Evolutionary conservation across 1,140 invertebrate species (phyloP).

Genomic region (Frieseomelitta varia): DNA sequence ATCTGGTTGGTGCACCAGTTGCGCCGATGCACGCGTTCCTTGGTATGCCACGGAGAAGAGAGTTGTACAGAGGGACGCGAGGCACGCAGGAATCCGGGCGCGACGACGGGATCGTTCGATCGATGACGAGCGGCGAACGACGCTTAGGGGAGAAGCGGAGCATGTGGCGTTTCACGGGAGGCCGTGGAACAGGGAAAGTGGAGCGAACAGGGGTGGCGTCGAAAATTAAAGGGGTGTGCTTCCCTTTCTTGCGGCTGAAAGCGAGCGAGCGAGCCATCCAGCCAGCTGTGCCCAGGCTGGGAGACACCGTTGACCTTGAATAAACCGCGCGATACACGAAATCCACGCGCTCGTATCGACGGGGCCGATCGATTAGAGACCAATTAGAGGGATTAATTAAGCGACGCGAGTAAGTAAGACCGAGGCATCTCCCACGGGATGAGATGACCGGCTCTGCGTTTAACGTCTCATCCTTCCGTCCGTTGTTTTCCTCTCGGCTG

Average conservation of each 20-base stretch:
- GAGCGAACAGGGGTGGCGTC: background rate
- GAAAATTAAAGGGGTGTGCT: constrained; percentile 17
- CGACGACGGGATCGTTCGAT: constrained; percentile 14
- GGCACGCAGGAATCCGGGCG: constrained; percentile 1
- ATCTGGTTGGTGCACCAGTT: constrained; percentile 52
- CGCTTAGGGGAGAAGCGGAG: background rate
- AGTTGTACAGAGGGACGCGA: too few relatives aligned
- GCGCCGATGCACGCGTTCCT: constrained; percentile 37
- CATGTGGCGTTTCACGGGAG: background rate
- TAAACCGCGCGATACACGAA: constrained; percentile 42
- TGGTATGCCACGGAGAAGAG: background rate
- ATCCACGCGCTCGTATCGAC: constrained; percentile 10
- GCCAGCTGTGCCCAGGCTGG: background rate
- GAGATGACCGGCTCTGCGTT: background rate
- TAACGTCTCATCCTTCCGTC: background rate
- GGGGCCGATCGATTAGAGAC: background rate
- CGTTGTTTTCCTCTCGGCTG: background rate
- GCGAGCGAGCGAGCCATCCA: background rate
- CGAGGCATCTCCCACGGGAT: background rate
- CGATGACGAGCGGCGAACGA: constrained; percentile 22
- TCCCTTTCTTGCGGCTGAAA: too few relatives aligned
- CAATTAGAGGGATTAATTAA: background rate
- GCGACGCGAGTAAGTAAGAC: background rate
- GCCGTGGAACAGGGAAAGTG: constrained; percentile 15
- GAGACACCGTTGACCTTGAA: constrained; percentile 23